Base-by-base conservation (phyloP, 2,888 invertebrate genomes). In the Lepidocyrtinus sp. region DNA sequence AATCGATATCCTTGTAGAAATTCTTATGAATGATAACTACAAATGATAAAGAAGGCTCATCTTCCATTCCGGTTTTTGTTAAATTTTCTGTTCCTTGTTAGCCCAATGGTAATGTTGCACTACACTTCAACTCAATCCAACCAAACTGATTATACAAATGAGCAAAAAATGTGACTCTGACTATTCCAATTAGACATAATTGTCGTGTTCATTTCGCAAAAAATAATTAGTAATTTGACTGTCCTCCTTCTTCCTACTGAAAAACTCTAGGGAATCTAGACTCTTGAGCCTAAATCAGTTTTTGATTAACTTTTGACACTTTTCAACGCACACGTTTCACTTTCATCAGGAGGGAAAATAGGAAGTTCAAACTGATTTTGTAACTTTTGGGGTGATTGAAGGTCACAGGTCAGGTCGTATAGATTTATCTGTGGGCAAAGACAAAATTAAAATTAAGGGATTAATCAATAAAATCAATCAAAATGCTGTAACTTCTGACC, bases 11-110 rank as follows among this genome's bases (percentile, higher is more conserved):
- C n/a, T n/a, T n/a, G n/a, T n/a, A n/a, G n/a, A n/a, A n/a, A n/a
- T n/a, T n/a, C n/a, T n/a, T n/a, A n/a, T n/a, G n/a, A n/a, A n/a
- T n/a, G n/a, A n/a, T n/a, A n/a, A n/a, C n/a, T n/a, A n/a, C n/a
- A n/a, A n/a, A n/a, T n/a, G n/a, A n/a, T n/a, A n/a, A n/a, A n/a
- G n/a, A n/a, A n/a, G n/a, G 61, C 61, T 24, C 67, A 61, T 67
- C 55, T 46, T 17, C 59, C 27, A 69, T 68, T 75, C 68, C 69
- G 68, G 68, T 75, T 75, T 75, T 27, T 26, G 63, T 75, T 75
- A 68, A 62, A 64, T 62, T 62, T 55, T 74, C 45, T 21, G n/a
- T 15, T 2, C 7, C 59, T 12, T 21, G 3, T 59, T 3, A 21
- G 15, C 59, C 36, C 36, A 36, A 36, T 36, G 36, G 5, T 7